Evolutionary conservation across 2,888 invertebrate genomes (phyloP).

Genomic region (Agrotis ipsilon): DNA sequence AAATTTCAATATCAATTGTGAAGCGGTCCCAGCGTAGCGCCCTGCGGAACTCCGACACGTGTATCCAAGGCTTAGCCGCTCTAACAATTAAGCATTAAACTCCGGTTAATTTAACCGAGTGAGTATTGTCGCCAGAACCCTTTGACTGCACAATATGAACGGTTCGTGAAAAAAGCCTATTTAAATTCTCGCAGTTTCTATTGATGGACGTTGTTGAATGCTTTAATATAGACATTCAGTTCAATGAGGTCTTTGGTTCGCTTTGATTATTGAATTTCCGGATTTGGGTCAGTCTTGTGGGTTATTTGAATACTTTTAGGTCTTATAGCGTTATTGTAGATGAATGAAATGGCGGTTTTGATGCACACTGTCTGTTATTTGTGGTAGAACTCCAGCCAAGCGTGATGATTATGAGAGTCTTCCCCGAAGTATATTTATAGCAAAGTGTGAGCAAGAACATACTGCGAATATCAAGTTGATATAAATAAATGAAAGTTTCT

Average conservation of each 20-base stretch:
- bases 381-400: neutral
- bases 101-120: slow-evolving; percentile 89
- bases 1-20: slow-evolving; percentile 85
- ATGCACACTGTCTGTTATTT: neutral
- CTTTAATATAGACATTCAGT: slow-evolving; percentile 69
- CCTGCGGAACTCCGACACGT: slow-evolving; percentile 87
- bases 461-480: slow-evolving; percentile 11
- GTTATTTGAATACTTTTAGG: slow-evolving; percentile 47
- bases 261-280: slow-evolving; percentile 62
- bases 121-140: slow-evolving; percentile 87
- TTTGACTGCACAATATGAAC: slow-evolving; percentile 86
- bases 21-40: slow-evolving; percentile 73
- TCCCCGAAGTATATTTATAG: neutral
- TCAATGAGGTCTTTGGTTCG: slow-evolving; percentile 66
- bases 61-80: slow-evolving; percentile 87
- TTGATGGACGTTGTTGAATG: slow-evolving; percentile 70
- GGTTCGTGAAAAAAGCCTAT: slow-evolving; percentile 82
- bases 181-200: slow-evolving; percentile 79
- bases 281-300: slow-evolving; percentile 56
- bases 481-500: slow-evolving; percentile 43
- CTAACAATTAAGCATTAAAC: slow-evolving; percentile 90
- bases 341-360: neutral
- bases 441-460: neutral
- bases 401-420: neutral
- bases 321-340: slow-evolving; percentile 2